Percentiles rank a stretch among this genome's conserved stretches.
phyloP scores from a whole-genome alignment of 2,888 invertebrate genomes.

The Caenorhabditis panamensis region DNA sequence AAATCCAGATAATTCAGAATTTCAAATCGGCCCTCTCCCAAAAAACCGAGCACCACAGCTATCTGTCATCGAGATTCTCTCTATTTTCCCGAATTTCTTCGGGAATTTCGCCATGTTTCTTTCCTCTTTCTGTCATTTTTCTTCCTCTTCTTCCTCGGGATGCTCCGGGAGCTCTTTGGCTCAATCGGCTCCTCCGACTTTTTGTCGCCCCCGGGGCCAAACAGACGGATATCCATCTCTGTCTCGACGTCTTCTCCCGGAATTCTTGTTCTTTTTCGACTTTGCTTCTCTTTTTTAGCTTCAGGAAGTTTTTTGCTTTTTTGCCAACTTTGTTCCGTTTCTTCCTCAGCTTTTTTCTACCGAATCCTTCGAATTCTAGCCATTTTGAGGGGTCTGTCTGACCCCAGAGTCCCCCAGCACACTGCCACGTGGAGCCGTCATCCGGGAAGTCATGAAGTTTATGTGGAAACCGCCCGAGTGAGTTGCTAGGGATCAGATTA shows the following conservation, averaged over 20 bases:
- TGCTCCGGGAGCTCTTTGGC: background rate
- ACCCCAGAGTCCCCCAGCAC: conserved; percentile 16
- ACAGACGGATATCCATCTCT: conserved; percentile 22
- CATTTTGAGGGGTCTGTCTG: too few species aligned
- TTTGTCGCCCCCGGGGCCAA: conserved; percentile 23
- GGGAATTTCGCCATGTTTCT: background rate
- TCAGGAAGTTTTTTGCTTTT: background rate
- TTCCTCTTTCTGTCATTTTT: background rate
- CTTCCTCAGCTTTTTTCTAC: conserved; percentile 1
- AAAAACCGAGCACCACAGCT: background rate
- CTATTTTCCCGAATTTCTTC: background rate
- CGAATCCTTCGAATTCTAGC: too few species aligned
- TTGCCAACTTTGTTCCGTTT: background rate
- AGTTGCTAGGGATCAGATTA: conserved; percentile 18
- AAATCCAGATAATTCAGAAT: background rate
- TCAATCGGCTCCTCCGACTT: conserved; percentile 6
- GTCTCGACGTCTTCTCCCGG: background rate
- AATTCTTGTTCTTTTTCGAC: background rate
- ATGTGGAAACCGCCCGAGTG: conserved; percentile 66
- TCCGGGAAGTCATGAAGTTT: conserved; percentile 62
- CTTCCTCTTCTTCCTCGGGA: conserved; percentile 9
- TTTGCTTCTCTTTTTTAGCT: background rate
- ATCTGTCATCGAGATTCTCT: conserved; percentile 11
- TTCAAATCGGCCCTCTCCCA: background rate
- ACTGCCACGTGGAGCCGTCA: conserved; percentile 59